Evolutionary conservation across 2,888 invertebrate genomes (phyloP).

Genomic region (Chaitophorus viminalis): DNA sequence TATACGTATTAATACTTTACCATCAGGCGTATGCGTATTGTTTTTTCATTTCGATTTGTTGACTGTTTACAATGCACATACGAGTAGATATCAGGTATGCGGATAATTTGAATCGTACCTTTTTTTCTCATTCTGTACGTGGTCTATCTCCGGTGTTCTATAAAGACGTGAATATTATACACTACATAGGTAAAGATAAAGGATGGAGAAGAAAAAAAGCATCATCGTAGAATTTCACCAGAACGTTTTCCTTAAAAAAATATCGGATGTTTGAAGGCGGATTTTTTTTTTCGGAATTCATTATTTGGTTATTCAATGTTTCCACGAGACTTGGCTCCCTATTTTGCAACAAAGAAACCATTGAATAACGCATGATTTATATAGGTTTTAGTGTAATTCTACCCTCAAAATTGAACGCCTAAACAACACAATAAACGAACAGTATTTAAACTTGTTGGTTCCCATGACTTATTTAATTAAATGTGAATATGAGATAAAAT

Average conservation of each 20-base stretch:
- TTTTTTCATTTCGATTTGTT: background rate
- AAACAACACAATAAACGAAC: background rate
- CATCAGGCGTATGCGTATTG: background rate
- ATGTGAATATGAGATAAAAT: background rate
- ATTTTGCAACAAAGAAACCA: constrained; percentile 3
- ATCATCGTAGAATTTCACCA: background rate
- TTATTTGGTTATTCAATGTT: background rate
- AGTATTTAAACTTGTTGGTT: background rate
- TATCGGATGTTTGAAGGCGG: background rate
- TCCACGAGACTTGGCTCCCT: background rate
- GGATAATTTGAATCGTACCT: too few relatives aligned
- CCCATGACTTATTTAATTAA: constrained; percentile 20
- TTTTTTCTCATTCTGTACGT: background rate
- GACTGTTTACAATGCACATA: too few relatives aligned
- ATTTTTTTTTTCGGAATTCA: background rate
- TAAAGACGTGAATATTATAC: background rate
- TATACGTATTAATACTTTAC: too few relatives aligned
- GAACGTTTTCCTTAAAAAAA: background rate
- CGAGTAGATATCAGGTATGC: too few relatives aligned
- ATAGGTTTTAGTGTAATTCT: background rate
- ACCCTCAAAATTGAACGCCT: background rate
- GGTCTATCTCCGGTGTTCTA: background rate
- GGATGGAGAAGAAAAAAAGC: background rate
- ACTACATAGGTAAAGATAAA: background rate
- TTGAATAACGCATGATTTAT: constrained; percentile 24